Evolutionary conservation across 2,888 invertebrate genomes (phyloP).

Genomic region (Poecilobothrus nobilitatus): DNA sequence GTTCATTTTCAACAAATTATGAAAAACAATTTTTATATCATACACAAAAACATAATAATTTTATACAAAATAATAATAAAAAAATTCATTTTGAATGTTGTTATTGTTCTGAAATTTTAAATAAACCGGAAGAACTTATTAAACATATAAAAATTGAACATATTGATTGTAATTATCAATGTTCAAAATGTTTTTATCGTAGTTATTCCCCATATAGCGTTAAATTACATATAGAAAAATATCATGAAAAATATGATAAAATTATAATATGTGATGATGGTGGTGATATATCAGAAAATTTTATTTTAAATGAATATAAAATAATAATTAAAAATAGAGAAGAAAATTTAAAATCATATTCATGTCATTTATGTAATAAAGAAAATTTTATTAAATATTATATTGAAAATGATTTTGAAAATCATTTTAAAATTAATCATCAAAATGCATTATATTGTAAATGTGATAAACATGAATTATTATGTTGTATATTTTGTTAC

Average conservation of each 20-base stretch:
- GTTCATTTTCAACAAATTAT: neutral
- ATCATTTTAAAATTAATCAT: neutral
- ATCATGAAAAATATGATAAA: neutral
- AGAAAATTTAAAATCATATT: neutral
- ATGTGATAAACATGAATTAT: neutral
- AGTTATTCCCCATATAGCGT: neutral
- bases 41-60: neutral
- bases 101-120: neutral
- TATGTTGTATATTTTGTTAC: neutral
- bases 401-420: neutral
- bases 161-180: neutral
- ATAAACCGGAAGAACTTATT: neutral
- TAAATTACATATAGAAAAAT: neutral
- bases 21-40: neutral
- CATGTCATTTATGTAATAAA: neutral
- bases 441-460: neutral
- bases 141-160: neutral
- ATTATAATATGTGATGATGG: neutral
- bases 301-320: neutral
- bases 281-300: neutral
- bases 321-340: neutral
- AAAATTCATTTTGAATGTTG: neutral
- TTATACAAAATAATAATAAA: neutral
- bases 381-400: neutral
- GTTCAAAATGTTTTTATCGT: constrained; percentile 2